Evolutionary conservation across 2,888 invertebrate genomes (phyloP), one percentile per base, ranked within the genome.

Genomic region (Cerceris ruficornis): DNA sequence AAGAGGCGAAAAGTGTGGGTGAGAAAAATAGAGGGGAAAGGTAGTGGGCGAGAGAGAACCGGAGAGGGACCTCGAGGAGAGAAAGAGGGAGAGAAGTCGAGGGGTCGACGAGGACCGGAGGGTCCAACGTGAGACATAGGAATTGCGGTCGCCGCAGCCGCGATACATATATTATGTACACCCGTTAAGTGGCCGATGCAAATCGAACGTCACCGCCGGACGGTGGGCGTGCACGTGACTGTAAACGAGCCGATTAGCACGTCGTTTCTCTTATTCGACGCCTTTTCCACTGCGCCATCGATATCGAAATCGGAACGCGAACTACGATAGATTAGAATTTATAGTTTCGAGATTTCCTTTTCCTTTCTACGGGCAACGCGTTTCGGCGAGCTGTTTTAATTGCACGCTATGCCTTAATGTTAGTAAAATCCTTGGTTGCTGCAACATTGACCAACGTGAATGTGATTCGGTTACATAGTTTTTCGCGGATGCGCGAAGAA

Each of bases 101-200:
- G 69, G 58, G 28, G 69, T 59, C 74, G 76, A 66, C 69, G 77
- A 80, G 57, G 52, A 61, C 55, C 70, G 55, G 69, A 49, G 60
- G 80, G 75, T 61, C 59, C 69, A 61, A 69, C 59, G 69, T 28
- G 74, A 58, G 75, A 77, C 75, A 83, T 76, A 77, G 80, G 75
- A 86, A 80, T 80, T 75, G 69, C 75, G 84, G 71, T 74, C 77
- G 77, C 75, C 82, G 76, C 65, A 76, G 75, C 70, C 69, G 77
- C 72, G 75, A 78, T 75, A 71, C 79, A 77, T 86, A 81, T 82
- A 84, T 87, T 84, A 80, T 78, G 83, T 79, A 85, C 82, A 83
- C 81, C 78, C 86, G 87, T 86, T 88, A 85, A 88, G 85, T 87
- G 87, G 85, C 82, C 85, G 86, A 86, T 85, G 84, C 86, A 85